Percentiles rank a stretch among this genome's conserved stretches.
phyloP scores from a whole-genome alignment of 2,888 invertebrate genomes.

The Athalia rosae region DNA sequence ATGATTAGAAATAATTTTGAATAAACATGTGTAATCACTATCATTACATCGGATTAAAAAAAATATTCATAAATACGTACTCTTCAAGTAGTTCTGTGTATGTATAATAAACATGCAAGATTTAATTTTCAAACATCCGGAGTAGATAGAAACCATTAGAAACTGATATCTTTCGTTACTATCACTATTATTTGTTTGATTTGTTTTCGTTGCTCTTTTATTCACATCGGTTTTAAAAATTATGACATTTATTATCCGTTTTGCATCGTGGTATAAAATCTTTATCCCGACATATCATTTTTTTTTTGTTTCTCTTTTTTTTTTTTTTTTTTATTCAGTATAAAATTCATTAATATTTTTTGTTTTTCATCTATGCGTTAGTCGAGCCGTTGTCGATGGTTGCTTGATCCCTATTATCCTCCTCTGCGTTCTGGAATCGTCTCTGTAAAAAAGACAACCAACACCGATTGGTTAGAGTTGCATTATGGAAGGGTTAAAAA shows the following conservation, averaged over 20 bases:
- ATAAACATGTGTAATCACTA: no score
- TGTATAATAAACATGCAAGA: no score
- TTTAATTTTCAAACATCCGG: no score
- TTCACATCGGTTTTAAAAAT: neutral
- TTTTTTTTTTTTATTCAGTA: conserved; percentile 55
- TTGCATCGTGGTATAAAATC: neutral
- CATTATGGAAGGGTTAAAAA: conserved; percentile 21
- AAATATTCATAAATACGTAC: no score
- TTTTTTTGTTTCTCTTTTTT: conserved; percentile 46
- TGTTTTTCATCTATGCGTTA: conserved; percentile 65
- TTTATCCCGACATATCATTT: conserved; percentile 20
- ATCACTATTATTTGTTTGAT: no score
- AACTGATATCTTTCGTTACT: no score
- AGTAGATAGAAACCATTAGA: no score
- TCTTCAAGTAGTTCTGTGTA: no score
- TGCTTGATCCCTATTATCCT: conserved; percentile 54
- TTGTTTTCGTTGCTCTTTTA: neutral
- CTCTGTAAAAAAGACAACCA: conserved; percentile 74
- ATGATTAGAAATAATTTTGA: no score
- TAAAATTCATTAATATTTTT: no score
- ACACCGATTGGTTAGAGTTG: conserved; percentile 56
- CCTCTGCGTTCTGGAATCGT: conserved; percentile 72
- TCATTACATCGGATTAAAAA: no score
- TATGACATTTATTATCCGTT: neutral
- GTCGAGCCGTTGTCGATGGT: conserved; percentile 60